Evolutionary conservation across 2,113 vertebrate genomes (phyloP).

Genomic region (Percopsis transmontana): DNA sequence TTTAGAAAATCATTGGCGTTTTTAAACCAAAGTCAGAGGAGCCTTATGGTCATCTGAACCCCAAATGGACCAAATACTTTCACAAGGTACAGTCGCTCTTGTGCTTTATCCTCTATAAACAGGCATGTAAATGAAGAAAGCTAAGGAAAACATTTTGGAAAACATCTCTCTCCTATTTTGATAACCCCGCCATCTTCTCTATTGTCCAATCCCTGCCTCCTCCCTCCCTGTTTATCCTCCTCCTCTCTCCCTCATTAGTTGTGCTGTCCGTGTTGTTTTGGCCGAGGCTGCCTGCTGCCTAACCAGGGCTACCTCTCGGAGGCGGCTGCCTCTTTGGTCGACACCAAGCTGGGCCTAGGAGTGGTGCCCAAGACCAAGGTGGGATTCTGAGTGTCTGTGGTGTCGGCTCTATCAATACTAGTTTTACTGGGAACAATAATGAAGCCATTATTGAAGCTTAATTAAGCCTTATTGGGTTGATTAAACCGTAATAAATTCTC

Average conservation of each 20-base stretch:
- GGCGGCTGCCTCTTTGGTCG: slow-evolving; percentile 91
- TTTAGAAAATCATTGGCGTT: slow-evolving; percentile 90
- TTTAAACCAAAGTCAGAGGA: slow-evolving; percentile 99
- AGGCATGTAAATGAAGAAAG: background rate
- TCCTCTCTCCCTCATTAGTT: slow-evolving; percentile 41
- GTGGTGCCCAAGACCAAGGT: slow-evolving; percentile 98
- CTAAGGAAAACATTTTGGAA: background rate
- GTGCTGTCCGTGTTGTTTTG: slow-evolving; percentile 98
- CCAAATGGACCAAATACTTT: slow-evolving; percentile 99
- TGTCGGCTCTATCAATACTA: background rate
- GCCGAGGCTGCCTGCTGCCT: slow-evolving; percentile 92
- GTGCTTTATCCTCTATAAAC: slow-evolving; percentile 69
- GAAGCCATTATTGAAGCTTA: too few species aligned
- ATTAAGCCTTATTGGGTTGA: too few species aligned
- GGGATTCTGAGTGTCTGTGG: slow-evolving; percentile 8
- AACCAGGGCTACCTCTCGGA: slow-evolving; percentile 99
- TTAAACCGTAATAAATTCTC: too few species aligned
- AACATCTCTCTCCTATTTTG: background rate
- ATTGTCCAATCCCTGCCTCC: background rate
- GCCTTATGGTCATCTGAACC: slow-evolving; percentile 97
- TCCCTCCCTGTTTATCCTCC: background rate
- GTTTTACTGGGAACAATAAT: background rate
- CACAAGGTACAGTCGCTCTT: slow-evolving; percentile 88
- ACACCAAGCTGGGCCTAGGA: slow-evolving; percentile 88
- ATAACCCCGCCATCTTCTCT: background rate